These are phyloP conservation scores for Parapsyche elsis DNA, from an alignment of 1,140 invertebrate species.

Conservation along the genomic window DNA sequence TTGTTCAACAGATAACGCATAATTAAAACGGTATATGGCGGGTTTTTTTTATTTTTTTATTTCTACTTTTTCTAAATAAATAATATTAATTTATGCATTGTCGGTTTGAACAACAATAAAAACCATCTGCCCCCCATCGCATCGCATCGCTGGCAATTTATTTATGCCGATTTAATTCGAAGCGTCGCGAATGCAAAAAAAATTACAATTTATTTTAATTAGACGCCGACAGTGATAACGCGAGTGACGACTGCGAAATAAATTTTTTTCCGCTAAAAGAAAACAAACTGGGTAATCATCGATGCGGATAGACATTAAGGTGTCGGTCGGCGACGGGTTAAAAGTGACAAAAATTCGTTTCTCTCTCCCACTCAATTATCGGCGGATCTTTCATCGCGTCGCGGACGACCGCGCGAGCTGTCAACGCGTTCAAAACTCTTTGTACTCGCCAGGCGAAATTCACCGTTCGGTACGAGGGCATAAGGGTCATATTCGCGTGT, in stretches of 20 bases:
- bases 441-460: not conserved
- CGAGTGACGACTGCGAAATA: too few species aligned
- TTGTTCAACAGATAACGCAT: not conserved
- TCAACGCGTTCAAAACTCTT: slow-evolving; percentile 32
- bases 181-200: too few species aligned
- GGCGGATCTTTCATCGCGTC: slow-evolving; percentile 49
- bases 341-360: slow-evolving; percentile 46
- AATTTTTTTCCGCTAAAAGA: too few species aligned
- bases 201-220: too few species aligned
- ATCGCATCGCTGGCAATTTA: too few species aligned
- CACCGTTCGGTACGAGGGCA: not conserved
- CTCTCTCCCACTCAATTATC: slow-evolving; percentile 54
- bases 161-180: too few species aligned
- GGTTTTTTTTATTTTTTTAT: too few species aligned
- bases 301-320: not conserved
- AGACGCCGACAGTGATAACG: not conserved
- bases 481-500: not conserved
- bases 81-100: too few species aligned
- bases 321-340: not conserved
- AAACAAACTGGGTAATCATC: not conserved
- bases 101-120: too few species aligned
- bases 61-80: too few species aligned
- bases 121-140: too few species aligned
- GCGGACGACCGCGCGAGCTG: slow-evolving; percentile 42
- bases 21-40: not conserved